Conservation (phyloP, 2,888 invertebrate species). For the Dusona sp. region DNA sequence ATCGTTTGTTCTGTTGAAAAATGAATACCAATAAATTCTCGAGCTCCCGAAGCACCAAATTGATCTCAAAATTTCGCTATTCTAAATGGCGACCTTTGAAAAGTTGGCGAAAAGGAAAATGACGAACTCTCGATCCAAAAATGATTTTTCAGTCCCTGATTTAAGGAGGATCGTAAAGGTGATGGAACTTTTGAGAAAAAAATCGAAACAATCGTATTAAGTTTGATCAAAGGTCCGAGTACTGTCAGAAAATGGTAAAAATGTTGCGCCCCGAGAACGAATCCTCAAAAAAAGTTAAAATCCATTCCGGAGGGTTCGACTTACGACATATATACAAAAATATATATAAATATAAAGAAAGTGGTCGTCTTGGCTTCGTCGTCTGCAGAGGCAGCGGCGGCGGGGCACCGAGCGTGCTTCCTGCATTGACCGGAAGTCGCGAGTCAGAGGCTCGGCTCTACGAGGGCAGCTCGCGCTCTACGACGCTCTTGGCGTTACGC, state of each 20-base stretch:
- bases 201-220: background rate
- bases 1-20: no score
- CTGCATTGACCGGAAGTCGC: constrained; percentile 85
- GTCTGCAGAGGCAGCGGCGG: constrained; percentile 69
- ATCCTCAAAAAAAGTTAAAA: background rate
- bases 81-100: no score
- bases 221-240: background rate
- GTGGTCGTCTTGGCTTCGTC: constrained; percentile 51
- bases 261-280: background rate
- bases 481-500: constrained; percentile 81
- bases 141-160: no score
- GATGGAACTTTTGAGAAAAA: no score
- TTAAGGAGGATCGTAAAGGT: no score
- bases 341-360: background rate
- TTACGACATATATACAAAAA: background rate
- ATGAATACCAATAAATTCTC: no score
- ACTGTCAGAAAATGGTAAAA: background rate
- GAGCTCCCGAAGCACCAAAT: no score
- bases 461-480: constrained; percentile 66
- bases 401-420: constrained; percentile 83
- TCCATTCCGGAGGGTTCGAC: background rate
- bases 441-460: constrained; percentile 84
- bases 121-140: no score
- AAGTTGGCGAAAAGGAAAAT: no score
- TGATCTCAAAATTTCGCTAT: no score